These are phyloP conservation scores for Falco concolor DNA, from an alignment of 2,797 vertebrate species.

Conservation along the genomic window DNA sequence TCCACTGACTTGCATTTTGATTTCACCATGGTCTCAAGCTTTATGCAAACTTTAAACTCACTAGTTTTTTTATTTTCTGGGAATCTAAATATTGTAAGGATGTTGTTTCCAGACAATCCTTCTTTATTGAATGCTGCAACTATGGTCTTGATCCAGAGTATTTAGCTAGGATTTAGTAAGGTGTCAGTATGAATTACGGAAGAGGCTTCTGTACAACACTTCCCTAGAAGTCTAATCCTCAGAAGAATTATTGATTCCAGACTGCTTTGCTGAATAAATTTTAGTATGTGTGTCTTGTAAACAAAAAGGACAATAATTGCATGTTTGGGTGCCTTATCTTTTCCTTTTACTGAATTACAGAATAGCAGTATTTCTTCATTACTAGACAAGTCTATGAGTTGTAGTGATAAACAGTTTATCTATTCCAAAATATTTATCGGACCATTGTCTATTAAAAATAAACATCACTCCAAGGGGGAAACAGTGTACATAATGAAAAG, in stretches of 20 bases:
- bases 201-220: neutral
- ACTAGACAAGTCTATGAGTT: neutral
- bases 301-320: neutral
- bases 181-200: neutral
- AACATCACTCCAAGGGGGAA: neutral
- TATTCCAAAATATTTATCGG: neutral
- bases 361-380: neutral
- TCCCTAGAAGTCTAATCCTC: neutral
- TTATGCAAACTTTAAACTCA: neutral
- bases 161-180: constrained; percentile 1
- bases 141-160: neutral
- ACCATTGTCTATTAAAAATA: neutral
- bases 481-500: neutral
- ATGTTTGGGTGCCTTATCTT: neutral
- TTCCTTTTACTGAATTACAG: neutral
- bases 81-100: neutral
- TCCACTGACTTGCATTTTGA: neutral
- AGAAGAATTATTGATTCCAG: neutral
- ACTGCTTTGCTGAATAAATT: neutral
- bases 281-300: neutral
- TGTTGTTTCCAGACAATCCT: neutral
- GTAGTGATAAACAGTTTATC: neutral
- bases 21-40: neutral
- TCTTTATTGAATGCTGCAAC: neutral
- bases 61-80: neutral